Evolutionary conservation across 2,797 vertebrate species (phyloP), one percentile per base, ranked within the genome.

Genomic region (Orientallactaga sibirica): DNA sequence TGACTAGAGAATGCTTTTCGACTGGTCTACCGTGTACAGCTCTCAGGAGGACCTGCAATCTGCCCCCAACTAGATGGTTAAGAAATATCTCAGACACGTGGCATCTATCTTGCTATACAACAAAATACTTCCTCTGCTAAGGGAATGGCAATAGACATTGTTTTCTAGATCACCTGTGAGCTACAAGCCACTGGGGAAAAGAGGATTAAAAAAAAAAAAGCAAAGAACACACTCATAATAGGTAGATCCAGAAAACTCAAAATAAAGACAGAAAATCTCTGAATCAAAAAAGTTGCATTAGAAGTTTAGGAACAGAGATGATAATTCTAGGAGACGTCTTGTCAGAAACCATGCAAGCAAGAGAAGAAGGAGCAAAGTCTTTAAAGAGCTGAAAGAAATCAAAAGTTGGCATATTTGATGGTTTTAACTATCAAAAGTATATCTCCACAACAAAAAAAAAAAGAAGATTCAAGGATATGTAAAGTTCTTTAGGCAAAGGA

Each of bases 351-450:
- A 77, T 58, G 9, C 43, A 78, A 48, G 48, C 43, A 66, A 78
- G 66, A 77, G 27, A n/a, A 87, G 62, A 73, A 58, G 73, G 76
- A 94, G 16, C 33, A 64, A 88, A 9, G 29, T 83, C 48, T 88
- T 88, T 67, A 83, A 71, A 64, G 16, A 20, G 29, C 27, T 86
- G 66, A 77, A 70, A 68, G 43, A 5, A 37, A 58, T 14, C 55
- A 58, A 67, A 79, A 74, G 18, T 41, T 12, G 83, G 14, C 52
- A 19, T 52, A 61, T 62, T 74, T 86, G 70, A 73, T 71, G 27
- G 24, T 61, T 66, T 33, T 66, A 64, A 71, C 27, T 24, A n/a
- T 18, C 41, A 64, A 77, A 86, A 66, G 1, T 33, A 55, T 33
- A 64, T 73, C 90, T 67, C 10, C 33, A 37, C 33, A 37, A 37